These are phyloP conservation scores for Talpa occidentalis DNA, from an alignment of 2,113 vertebrate species.

Conservation along the genomic window DNA sequence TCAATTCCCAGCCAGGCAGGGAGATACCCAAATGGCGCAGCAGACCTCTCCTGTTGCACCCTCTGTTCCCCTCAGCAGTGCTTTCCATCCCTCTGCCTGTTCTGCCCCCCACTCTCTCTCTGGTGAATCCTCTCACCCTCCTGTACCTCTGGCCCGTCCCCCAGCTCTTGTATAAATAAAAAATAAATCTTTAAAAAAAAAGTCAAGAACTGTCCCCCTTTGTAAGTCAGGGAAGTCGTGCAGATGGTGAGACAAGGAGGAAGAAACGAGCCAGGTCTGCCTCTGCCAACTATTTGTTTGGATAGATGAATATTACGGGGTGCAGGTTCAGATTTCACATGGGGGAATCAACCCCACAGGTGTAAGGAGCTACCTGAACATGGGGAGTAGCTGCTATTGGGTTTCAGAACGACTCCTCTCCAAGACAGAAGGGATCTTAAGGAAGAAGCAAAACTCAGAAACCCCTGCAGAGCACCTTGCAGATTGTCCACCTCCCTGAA, in stretches of 20 bases:
- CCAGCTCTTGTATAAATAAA: too few species aligned
- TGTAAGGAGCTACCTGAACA: neutral
- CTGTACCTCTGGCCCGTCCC: too few species aligned
- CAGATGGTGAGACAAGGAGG: rapidly evolving
- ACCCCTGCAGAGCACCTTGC: neutral
- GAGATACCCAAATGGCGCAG: too few species aligned
- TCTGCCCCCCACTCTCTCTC: too few species aligned
- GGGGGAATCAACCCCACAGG: rapidly evolving
- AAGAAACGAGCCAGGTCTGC: neutral
- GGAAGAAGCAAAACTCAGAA: neutral
- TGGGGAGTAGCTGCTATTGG: neutral
- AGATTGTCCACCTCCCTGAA: neutral
- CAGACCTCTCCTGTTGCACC: too few species aligned
- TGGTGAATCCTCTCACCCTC: too few species aligned
- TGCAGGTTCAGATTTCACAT: neutral
- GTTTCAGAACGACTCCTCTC: neutral
- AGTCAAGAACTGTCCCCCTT: neutral
- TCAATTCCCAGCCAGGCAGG: too few species aligned
- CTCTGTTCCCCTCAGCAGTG: too few species aligned
- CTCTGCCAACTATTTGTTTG: neutral
- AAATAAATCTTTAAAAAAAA: neutral
- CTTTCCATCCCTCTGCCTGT: too few species aligned
- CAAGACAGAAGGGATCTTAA: neutral
- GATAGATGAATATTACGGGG: neutral
- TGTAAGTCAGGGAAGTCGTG: neutral